Base-by-base conservation (phyloP, 2,113 vertebrate genomes). In the Lamprotornis superbus region DNA sequence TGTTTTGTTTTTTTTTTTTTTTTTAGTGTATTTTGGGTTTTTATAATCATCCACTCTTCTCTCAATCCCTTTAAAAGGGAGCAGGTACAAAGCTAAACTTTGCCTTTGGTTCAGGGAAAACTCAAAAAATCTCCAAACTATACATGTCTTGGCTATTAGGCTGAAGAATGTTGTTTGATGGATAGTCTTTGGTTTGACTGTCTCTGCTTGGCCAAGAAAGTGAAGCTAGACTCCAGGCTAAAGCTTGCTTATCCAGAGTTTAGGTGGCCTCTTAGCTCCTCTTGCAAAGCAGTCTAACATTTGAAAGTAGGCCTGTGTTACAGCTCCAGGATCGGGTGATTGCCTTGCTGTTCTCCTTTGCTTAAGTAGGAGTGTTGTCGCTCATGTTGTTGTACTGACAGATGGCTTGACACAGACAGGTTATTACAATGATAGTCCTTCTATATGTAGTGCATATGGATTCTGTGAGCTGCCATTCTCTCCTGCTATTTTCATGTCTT, bases 331-430 rank as follows among this genome's bases (percentile, higher is more conserved):
- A 39, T 55, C 0, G 2, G 60, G n/a, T 39, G 71, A 20, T 55
- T 81, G 83, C 64, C 56, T 86, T 52, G 27, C 60, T 52, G 50
- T 55, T 91, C 71, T 93, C 59, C 25, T 69, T 65, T 53, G 28
- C 69, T 87, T 56, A 57, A 64, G 40, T 35, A 40, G 57, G 35
- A 73, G 25, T 83, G 49, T 63, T 93, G 80, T 25, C 53, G 8
- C 55, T 94, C 87, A 52, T 95, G 76, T 60, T 90, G 24, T 80
- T 81, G 68, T 77, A 27, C 71, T 90, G 90, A 74, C 95, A 94
- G 94, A 92, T 94, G 96, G 92, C 83, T 86, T 77, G 79, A 92
- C 91, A 57, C 85, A 91, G 95, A 35, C 87, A 81, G 86, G 90
- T 94, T 97, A 95, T 93, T 96, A 86, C 78, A 79, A 71, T 80